Conservation (phyloP, 2,113 vertebrate species). For the Channa maculata region DNA sequence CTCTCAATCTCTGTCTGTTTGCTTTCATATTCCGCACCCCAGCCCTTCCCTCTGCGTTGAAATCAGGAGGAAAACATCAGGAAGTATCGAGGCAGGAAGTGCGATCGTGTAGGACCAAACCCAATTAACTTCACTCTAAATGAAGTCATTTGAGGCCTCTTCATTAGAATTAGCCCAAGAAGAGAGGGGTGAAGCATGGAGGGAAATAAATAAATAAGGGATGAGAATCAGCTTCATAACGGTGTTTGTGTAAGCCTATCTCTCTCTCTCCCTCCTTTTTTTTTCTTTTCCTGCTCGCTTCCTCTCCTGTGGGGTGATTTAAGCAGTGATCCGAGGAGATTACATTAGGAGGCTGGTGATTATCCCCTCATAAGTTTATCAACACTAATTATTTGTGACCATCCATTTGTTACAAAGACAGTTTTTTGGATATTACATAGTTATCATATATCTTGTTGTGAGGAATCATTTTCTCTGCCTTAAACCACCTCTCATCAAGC, state of each 20-base stretch:
- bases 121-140: conserved; percentile 92
- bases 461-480: too few relatives aligned
- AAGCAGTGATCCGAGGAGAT: conserved; percentile 62
- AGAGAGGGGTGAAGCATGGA: conserved; percentile 45
- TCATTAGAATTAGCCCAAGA: conserved; percentile 85
- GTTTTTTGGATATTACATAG: conserved; percentile 18
- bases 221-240: conserved; percentile 71
- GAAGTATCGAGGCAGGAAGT: conserved; percentile 89
- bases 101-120: conserved; percentile 89
- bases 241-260: conserved; percentile 15
- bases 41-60: conserved; percentile 4
- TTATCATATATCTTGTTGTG: background rate
- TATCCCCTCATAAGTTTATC: conserved; percentile 58
- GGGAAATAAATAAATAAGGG: conserved; percentile 71
- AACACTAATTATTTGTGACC: conserved; percentile 61
- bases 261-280: background rate
- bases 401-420: conserved; percentile 54
- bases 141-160: conserved; percentile 88
- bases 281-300: conserved; percentile 18
- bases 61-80: conserved; percentile 80
- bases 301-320: conserved; percentile 68
- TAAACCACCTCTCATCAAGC: background rate
- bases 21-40: conserved; percentile 34
- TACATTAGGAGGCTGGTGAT: conserved; percentile 60
- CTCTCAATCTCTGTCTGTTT: conserved; percentile 52